phyloP scores from a whole-genome alignment of 2,113 vertebrate species.

The Macrotus californicus region DNA sequence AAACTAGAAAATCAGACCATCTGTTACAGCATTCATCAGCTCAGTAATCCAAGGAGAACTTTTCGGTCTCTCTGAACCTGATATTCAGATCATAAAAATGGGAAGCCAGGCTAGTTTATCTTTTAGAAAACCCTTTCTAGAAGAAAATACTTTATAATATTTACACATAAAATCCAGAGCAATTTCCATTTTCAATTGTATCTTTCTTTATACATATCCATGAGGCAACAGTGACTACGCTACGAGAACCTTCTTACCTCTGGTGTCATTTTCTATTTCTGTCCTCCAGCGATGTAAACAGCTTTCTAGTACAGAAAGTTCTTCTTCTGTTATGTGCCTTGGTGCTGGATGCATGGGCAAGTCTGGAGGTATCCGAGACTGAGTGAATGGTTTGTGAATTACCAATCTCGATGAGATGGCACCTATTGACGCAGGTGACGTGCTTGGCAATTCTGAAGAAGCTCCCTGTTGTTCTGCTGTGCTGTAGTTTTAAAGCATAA shows the following conservation, averaged over 20 bases:
- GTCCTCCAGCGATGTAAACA: slow-evolving; percentile 98
- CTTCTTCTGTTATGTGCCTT: slow-evolving; percentile 94
- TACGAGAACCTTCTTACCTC: slow-evolving; percentile 79
- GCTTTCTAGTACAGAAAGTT: slow-evolving; percentile 92
- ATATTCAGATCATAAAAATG: not conserved
- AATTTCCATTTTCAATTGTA: not conserved
- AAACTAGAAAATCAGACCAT: slow-evolving; percentile 52
- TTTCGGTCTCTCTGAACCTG: not conserved
- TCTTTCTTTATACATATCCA: not conserved
- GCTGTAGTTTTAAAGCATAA: slow-evolving; percentile 78
- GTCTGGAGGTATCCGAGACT: slow-evolving; percentile 93
- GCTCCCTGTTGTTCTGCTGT: slow-evolving; percentile 86
- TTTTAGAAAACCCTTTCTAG: not conserved
- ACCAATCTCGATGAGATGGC: slow-evolving; percentile 82
- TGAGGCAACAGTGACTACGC: not conserved
- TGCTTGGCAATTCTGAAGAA: slow-evolving; percentile 83
- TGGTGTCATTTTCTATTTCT: slow-evolving; percentile 97
- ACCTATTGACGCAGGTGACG: slow-evolving; percentile 69
- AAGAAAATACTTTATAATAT: not conserved
- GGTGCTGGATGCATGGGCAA: slow-evolving; percentile 97
- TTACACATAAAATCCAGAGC: not conserved
- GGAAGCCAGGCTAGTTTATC: not conserved
- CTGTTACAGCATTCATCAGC: slow-evolving; percentile 59
- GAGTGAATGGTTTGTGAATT: slow-evolving; percentile 97
- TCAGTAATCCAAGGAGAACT: not conserved